Conservation (phyloP, 2,113 vertebrate species). For the Triplophysa dalaica region DNA sequence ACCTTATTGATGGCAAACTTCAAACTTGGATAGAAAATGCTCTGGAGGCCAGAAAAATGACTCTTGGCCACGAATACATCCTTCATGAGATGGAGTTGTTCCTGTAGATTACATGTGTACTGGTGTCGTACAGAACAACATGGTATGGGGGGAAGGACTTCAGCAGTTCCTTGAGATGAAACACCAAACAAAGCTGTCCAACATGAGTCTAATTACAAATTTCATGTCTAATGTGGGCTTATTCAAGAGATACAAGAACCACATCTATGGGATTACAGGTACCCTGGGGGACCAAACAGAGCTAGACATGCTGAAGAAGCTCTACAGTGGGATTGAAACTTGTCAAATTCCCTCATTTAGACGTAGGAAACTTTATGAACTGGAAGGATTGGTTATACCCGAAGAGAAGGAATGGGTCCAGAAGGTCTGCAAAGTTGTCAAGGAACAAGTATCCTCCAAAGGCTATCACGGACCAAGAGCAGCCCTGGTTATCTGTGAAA, state of each 20-base stretch:
- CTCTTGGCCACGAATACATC: slow-evolving; percentile 59
- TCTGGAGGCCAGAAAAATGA: slow-evolving; percentile 57
- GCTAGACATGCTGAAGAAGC: slow-evolving; percentile 56
- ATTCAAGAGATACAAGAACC: slow-evolving; percentile 56
- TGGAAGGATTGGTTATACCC: slow-evolving; percentile 43
- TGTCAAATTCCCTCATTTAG: slow-evolving; percentile 67
- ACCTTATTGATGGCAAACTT: slow-evolving; percentile 55
- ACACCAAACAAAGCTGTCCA: slow-evolving; percentile 61
- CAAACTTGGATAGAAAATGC: slow-evolving; percentile 69
- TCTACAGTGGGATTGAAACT: slow-evolving; percentile 51
- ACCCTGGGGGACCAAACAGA: slow-evolving; percentile 67
- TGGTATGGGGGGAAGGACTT: slow-evolving; percentile 66
- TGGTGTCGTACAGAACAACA: slow-evolving; percentile 68
- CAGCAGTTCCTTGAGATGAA: slow-evolving; percentile 75
- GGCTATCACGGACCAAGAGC: slow-evolving; percentile 56
- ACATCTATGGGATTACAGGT: slow-evolving; percentile 68
- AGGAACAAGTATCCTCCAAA: slow-evolving; percentile 9
- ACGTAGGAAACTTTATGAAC: slow-evolving; percentile 68
- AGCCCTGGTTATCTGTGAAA: slow-evolving; percentile 70
- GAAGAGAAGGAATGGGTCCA: slow-evolving; percentile 57
- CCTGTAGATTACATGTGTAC: slow-evolving; percentile 70
- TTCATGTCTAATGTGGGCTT: slow-evolving; percentile 69
- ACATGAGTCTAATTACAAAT: slow-evolving; percentile 66
- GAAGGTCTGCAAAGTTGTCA: slow-evolving; percentile 55
- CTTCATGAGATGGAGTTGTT: slow-evolving; percentile 56